Evolutionary conservation across 2,113 vertebrate genomes (phyloP), one percentile per base, ranked within the genome.

Genomic region (Apistogramma diplotaenia): DNA sequence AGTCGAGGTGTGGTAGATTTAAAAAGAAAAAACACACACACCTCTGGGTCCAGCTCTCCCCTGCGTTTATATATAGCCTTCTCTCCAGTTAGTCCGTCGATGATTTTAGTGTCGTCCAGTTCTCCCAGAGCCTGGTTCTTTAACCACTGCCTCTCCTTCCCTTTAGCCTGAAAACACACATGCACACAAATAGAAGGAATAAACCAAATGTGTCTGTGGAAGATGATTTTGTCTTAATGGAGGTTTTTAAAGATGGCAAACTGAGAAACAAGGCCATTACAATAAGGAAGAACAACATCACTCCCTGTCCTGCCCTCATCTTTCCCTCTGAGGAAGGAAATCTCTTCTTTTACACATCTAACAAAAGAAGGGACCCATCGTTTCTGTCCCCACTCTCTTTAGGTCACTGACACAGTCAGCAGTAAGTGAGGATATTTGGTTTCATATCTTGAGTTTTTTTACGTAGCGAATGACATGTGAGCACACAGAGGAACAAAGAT

Each of bases 71-170:
- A 99, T 82, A 99, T 96, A 25, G 97, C 90, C 91, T 97, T 99
- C 91, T 99, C 98, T 91, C 98, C 98, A 0, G 97, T 96, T 86
- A 99, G 93, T 0, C 98, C 97, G 33, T 99, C 98, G 8, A 99
- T 99, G 89, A 99, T 99, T 91, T 99, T 99, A 59, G 97, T 95
- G 61, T 99, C 98, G 56, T 99, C 98, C 33, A 99, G 92, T 55
- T 99, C 98, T 76, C 98, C 98, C 71, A 96, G 89, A 25, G 96
- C 94, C 92, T 99, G 98, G 89, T 99, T 97, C 92, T 96, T 96
- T 49, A 99, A 85, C 98, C 98, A 99, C 49, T 99, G 98, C 3
- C 98, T 96, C 92, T 99, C 98, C 88, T 98, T 99, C 13, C 97
- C 98, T 92, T 99, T 99, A 27, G 98, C 98, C 98, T 99, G 85